phyloP scores from a whole-genome alignment of 2,888 invertebrate genomes.

The Noctua comes region DNA sequence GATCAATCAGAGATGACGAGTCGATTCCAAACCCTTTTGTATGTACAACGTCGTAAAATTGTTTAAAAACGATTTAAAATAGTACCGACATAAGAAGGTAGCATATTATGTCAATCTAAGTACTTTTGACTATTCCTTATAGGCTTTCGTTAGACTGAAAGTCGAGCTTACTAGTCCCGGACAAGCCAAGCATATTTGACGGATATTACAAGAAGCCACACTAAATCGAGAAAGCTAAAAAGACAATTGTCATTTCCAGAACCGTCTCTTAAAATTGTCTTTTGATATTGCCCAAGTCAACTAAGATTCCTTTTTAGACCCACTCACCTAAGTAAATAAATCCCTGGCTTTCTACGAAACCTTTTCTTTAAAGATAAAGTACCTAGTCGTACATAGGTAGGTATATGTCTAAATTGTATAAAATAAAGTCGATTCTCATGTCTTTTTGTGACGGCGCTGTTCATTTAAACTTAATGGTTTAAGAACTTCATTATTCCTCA shows the following conservation, averaged over 20 bases:
- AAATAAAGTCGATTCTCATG: neutral
- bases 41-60: neutral
- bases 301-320: conserved; percentile 36
- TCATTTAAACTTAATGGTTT: neutral
- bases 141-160: neutral
- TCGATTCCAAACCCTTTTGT: neutral
- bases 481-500: no score
- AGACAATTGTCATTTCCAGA: conserved; percentile 13
- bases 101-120: neutral
- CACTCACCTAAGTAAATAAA: conserved; percentile 50
- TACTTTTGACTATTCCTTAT: neutral
- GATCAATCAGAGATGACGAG: neutral
- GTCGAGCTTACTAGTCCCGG: neutral
- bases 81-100: neutral
- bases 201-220: neutral
- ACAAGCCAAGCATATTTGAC: neutral
- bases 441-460: neutral
- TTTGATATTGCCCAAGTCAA: conserved; percentile 35
- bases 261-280: conserved; percentile 18
- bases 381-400: conserved; percentile 7
- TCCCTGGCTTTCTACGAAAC: conserved; percentile 26
- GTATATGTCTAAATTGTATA: neutral
- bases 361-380: conserved; percentile 11
- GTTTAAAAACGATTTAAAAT: neutral
- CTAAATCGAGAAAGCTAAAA: neutral